A percentile compares a stretch with the other conserved stretches of the same genome.
Conservation (phyloP, 2,113 vertebrate species). For the Perca fluviatilis region DNA sequence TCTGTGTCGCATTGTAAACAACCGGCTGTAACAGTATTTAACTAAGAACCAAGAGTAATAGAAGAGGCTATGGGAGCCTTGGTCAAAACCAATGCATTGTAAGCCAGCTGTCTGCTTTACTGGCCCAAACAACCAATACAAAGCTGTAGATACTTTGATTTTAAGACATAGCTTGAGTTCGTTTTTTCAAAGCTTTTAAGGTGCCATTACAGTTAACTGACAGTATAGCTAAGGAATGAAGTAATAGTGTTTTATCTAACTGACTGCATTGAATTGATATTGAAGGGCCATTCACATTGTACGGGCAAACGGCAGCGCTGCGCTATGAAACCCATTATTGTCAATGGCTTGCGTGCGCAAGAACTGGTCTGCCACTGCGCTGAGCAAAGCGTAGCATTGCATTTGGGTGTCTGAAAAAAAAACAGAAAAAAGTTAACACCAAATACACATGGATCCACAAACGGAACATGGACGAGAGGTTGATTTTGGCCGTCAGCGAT, state of each 20-base stretch:
- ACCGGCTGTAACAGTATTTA: constrained; percentile 23
- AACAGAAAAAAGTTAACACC: no score
- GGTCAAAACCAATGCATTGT: neutral
- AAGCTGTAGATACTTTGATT: neutral
- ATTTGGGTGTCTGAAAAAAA: no score
- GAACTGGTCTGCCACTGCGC: no score
- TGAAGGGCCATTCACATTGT: no score
- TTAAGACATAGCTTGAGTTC: neutral
- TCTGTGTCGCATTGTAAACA: neutral
- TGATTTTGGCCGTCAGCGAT: no score
- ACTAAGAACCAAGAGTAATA: neutral
- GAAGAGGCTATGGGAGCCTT: neutral
- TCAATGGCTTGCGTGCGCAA: no score
- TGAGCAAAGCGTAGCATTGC: no score
- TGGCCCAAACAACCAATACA: neutral
- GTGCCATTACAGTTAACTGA: neutral
- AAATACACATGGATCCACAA: no score
- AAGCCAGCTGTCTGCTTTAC: neutral
- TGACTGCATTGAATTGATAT: neutral
- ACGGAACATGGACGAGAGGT: no score
- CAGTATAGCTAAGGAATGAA: neutral
- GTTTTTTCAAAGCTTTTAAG: neutral
- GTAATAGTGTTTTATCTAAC: neutral
- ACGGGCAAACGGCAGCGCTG: no score
- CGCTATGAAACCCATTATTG: no score